phyloP scores from a whole-genome alignment of 2,888 invertebrate genomes.

The Ochlodes sylvanus region DNA sequence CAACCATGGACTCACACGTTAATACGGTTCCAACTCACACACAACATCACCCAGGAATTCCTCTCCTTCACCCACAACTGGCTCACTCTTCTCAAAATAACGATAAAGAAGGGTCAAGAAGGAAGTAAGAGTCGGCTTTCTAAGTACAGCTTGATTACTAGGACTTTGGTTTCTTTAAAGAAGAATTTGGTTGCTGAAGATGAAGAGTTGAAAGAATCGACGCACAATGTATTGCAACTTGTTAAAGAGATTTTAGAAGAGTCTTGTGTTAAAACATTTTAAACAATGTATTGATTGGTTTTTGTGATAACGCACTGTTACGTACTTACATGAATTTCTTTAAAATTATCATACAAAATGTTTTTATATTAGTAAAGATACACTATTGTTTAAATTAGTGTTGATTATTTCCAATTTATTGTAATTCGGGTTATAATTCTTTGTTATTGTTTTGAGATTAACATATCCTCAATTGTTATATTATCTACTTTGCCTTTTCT shows the following conservation, averaged over 20 bases:
- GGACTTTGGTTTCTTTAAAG: constrained; percentile 63
- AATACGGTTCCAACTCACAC: constrained; percentile 73
- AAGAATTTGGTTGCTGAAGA: constrained; percentile 56
- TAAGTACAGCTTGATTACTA: constrained; percentile 64
- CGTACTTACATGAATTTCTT: too few species aligned
- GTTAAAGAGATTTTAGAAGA: constrained; percentile 63
- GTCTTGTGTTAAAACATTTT: constrained; percentile 18
- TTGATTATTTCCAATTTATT: too few species aligned
- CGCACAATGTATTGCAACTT: constrained; percentile 54
- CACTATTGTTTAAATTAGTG: too few species aligned
- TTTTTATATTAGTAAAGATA: too few species aligned
- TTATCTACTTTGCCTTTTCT: too few species aligned
- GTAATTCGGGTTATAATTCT: too few species aligned
- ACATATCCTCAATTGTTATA: too few species aligned
- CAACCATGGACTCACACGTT: constrained; percentile 76
- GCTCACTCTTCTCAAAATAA: constrained; percentile 68
- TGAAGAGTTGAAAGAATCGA: constrained; percentile 55
- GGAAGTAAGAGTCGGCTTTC: constrained; percentile 55
- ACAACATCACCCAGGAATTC: constrained; percentile 66
- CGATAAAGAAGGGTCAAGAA: constrained; percentile 59
- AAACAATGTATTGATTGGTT: not conserved
- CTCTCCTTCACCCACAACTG: constrained; percentile 67
- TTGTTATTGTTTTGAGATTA: too few species aligned
- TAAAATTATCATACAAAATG: too few species aligned
- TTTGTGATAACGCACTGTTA: too few species aligned